Base-by-base conservation (phyloP, 2,797 vertebrate genomes). In the Danio jaintianensis region DNA sequence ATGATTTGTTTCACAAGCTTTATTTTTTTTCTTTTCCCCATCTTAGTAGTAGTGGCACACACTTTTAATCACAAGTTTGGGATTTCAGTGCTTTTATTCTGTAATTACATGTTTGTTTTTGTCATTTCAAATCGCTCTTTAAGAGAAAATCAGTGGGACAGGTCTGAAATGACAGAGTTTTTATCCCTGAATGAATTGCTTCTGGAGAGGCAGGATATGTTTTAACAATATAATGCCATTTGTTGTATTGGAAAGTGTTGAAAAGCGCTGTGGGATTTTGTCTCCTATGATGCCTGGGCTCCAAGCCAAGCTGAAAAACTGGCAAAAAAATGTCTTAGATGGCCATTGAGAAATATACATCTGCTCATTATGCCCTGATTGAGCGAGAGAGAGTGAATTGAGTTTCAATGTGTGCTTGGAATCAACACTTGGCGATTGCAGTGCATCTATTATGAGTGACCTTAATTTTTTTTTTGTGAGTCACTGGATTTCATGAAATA, bases 61-160 rank as follows among this genome's bases (percentile, higher is more conserved):
- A 15, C 53, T 62, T 55, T 79, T 63, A 79, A 68, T 79, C 29
- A 45, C 16, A 6, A 20, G 40, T 50, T 42, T 43, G 79, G 12
- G 15, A 69, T 64, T 70, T 22, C 77, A 6, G 61, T 7, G 15
- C 55, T 61, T 45, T 64, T 56, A 29, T 38, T 4, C 7, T 48
- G 22, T 78, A 78, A 78, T 82, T 69, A 64, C 29, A 70, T 67
- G 72, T 70, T 81, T 75, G 79, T 58, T 61, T 82, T 67, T 66
- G 71, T 77, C 72, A 77, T 56, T 79, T 50, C 71, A 73, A 69
- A 73, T 53, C 69, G 62, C 50, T 70, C 8, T 64, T 68, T 70
- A 73, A 66, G 7, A 47, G 77, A 66, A 73, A 75, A 70, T 52
- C 67, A 69, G 55, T 11, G 55, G 29, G 56, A 79, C 38, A 66